Conservation (phyloP, 2,888 invertebrate species). For the Hecatera dysodea region DNA sequence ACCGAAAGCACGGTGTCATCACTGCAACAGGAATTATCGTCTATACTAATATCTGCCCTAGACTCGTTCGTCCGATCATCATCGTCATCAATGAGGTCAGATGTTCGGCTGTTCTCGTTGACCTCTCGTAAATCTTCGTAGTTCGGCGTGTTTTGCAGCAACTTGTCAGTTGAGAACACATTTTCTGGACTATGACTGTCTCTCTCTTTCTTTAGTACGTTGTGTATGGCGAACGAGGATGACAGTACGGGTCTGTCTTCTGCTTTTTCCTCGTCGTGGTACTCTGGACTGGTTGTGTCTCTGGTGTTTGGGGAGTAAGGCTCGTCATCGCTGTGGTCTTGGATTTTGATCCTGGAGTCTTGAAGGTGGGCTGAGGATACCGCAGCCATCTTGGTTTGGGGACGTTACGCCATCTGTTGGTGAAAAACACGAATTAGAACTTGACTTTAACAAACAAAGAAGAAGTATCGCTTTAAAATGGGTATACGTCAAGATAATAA, state of each 20-base stretch:
- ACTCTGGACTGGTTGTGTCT: slow-evolving; percentile 85
- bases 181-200: slow-evolving; percentile 87
- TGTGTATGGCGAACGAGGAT: slow-evolving; percentile 88
- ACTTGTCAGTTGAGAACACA: slow-evolving; percentile 88
- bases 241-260: slow-evolving; percentile 80
- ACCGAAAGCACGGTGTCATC: slow-evolving; percentile 96
- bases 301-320: slow-evolving; percentile 85
- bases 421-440: slow-evolving; percentile 34
- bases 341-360: slow-evolving; percentile 83
- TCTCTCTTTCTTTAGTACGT: slow-evolving; percentile 88
- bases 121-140: slow-evolving; percentile 76
- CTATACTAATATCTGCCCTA: slow-evolving; percentile 87
- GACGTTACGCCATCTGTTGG: slow-evolving; percentile 85
- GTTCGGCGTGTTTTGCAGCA: slow-evolving; percentile 86
- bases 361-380: slow-evolving; percentile 86
- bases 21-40: slow-evolving; percentile 92
- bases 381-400: slow-evolving; percentile 84
- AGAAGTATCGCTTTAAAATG: too few relatives aligned
- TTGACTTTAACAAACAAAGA: background rate
- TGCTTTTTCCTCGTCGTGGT: slow-evolving; percentile 83
- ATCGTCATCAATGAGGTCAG: slow-evolving; percentile 80
- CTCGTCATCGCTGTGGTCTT: slow-evolving; percentile 88
- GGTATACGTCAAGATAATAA: too few relatives aligned
- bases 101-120: slow-evolving; percentile 76
- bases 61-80: slow-evolving; percentile 72